Evolutionary conservation across 2,888 invertebrate species (phyloP).

Genomic region (Folsomia candida): DNA sequence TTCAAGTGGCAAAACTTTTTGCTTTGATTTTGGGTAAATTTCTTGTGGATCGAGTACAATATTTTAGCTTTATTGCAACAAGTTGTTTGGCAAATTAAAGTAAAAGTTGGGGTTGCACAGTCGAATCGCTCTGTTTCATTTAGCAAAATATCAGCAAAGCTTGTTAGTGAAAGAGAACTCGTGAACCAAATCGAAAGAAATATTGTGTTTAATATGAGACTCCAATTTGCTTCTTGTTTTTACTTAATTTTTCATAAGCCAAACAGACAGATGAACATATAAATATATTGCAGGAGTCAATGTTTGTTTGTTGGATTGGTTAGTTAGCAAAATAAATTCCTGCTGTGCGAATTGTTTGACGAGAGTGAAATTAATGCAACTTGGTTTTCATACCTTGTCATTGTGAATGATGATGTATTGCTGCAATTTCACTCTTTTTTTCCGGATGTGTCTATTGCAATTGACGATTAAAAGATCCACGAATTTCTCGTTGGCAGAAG

Average conservation of each 20-base stretch:
- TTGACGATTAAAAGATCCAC: no score
- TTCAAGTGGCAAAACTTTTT: no score
- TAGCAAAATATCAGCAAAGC: background rate
- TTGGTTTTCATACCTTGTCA: no score
- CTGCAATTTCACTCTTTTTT: no score
- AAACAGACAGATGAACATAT: background rate
- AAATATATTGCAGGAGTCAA: background rate
- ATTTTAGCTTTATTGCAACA: no score
- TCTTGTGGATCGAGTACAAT: no score
- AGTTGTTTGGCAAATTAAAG: conserved; percentile 4
- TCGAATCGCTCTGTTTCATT: conserved; percentile 14
- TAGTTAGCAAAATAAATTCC: background rate
- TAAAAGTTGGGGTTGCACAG: background rate
- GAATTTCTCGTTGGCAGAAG: no score
- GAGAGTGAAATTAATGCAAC: background rate
- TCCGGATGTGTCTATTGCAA: no score
- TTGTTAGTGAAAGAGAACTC: conserved; percentile 4
- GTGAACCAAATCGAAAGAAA: background rate
- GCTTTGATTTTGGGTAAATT: no score
- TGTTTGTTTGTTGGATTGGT: no score
- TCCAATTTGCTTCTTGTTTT: background rate
- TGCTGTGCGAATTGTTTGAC: no score
- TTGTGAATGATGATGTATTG: no score
- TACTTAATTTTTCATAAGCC: background rate
- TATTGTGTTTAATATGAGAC: background rate